Base-by-base conservation (phyloP, 2,113 vertebrate species). In the Hyla sarda region DNA sequence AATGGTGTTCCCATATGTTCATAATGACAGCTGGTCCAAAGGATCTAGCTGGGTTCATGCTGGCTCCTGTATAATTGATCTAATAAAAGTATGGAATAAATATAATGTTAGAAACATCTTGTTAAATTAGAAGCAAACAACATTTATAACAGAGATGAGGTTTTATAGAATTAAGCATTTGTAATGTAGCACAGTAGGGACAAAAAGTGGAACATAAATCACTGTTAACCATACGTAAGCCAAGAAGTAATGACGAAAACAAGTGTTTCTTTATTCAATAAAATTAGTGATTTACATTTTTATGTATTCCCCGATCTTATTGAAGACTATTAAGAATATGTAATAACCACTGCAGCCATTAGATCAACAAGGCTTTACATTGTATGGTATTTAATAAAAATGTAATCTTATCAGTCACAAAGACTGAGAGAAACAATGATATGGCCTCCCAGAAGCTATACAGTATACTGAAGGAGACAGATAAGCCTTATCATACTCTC, bases 21-120 rank as follows among this genome's bases (percentile, higher is more conserved):
- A 94, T 98, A 90, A 98, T 94, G 82, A 99, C 90, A 10, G 97
- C 97, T 82, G 97, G 97, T 88, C 96, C 97, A 60, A 98, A 96
- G 0, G 97, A 98, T 89, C 97, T 93, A 50, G 97, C 97, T 2
- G 97, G 97, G 74, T 99, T 99, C 97, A 98, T 98, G 88, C 97
- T 98, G 90, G 97, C 96, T 86, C 97, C 97, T 0, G 97, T 98
- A 69, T 96, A 99, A 67, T 95, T 96, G 88, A 99, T 97, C 97
- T 99, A 84, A 23, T 88, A 41, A 93, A 88, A 88, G 16, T 88
- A 5, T 52, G 23, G 72, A 2, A 48, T 9, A 47, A 5, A 28
- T 47, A 28, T 4, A 75, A 48, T 75, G 11, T 48, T 75, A 48
- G n/a, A 2, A 75, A n/a, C 34, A 72, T 71, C 1, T 32, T 34